Conservation (phyloP, 2,113 vertebrate species). For the Hemicordylus capensis region DNA sequence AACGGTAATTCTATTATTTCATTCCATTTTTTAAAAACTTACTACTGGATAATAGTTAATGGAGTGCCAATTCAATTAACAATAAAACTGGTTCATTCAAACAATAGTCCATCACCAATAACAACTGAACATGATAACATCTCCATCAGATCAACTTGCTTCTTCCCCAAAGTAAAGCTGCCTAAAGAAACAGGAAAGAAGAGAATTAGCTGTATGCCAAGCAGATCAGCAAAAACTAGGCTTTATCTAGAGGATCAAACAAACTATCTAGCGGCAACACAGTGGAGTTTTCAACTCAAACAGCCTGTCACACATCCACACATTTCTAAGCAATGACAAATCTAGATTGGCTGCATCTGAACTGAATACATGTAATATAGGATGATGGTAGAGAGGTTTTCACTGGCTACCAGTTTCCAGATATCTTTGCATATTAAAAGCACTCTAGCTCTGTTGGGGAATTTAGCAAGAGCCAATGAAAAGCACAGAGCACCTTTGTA, state of each 20-base stretch:
- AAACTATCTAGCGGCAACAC: not conserved
- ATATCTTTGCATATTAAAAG: not conserved
- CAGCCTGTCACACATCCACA: not conserved
- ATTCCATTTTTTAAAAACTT: not conserved
- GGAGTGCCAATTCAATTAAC: constrained; percentile 14
- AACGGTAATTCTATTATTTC: not conserved
- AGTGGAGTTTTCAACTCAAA: not conserved
- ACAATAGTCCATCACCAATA: not conserved
- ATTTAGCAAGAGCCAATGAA: not conserved
- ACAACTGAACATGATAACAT: not conserved
- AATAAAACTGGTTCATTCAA: constrained; percentile 1
- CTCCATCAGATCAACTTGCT: not conserved
- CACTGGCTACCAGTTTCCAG: not conserved
- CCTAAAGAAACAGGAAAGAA: not conserved
- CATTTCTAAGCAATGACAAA: not conserved
- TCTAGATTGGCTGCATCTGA: not conserved
- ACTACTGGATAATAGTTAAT: not conserved
- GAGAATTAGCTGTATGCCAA: not conserved
- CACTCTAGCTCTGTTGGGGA: not conserved
- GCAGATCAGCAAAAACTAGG: not conserved
- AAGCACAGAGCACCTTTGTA: rapidly evolving
- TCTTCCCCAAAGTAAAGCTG: not conserved
- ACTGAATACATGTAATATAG: not conserved
- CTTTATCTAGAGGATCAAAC: not conserved
- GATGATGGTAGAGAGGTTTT: too few relatives aligned